These are phyloP conservation scores for Aphelinus certus DNA, from an alignment of 1,140 invertebrate genomes.

Conservation along the genomic window DNA sequence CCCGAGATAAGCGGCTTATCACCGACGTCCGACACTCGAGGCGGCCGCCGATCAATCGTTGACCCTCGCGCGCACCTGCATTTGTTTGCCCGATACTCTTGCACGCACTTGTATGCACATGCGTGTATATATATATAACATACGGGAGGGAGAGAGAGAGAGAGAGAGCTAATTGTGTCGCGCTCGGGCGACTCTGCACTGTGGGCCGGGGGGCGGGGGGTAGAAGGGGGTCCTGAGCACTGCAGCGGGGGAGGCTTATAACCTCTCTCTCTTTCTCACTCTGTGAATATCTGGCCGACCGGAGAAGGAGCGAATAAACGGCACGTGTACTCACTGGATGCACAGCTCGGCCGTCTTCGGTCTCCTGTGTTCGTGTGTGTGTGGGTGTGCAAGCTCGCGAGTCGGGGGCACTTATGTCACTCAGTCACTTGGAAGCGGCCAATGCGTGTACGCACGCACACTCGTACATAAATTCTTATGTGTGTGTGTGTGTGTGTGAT, in stretches of 20 bases:
- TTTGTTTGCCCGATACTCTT: not conserved
- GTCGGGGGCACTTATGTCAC: not conserved
- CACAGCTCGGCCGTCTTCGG: too few relatives aligned
- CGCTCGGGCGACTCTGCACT: too few relatives aligned
- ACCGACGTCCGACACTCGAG: slow-evolving; percentile 1
- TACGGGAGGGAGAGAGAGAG: too few relatives aligned
- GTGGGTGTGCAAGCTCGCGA: not conserved
- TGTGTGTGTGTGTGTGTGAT: not conserved
- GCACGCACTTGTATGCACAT: not conserved
- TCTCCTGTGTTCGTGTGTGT: not conserved
- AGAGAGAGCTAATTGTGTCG: too few relatives aligned
- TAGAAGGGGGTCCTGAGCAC: too few relatives aligned
- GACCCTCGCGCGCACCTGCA: not conserved
- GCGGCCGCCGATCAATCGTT: slow-evolving; percentile 5
- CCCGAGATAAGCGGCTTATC: too few relatives aligned
- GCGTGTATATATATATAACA: not conserved
- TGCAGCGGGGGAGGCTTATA: too few relatives aligned
- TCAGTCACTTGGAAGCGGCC: not conserved
- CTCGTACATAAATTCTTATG: not conserved
- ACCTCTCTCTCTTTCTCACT: not conserved
- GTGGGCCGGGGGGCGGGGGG: too few relatives aligned
- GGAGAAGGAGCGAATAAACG: too few relatives aligned
- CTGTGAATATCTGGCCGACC: too few relatives aligned
- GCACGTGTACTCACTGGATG: too few relatives aligned
- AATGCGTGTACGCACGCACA: not conserved